A percentile compares a stretch with the other conserved stretches of the same genome.
Conservation (phyloP, 2,888 invertebrate species). For the Ormyrus rosae region DNA sequence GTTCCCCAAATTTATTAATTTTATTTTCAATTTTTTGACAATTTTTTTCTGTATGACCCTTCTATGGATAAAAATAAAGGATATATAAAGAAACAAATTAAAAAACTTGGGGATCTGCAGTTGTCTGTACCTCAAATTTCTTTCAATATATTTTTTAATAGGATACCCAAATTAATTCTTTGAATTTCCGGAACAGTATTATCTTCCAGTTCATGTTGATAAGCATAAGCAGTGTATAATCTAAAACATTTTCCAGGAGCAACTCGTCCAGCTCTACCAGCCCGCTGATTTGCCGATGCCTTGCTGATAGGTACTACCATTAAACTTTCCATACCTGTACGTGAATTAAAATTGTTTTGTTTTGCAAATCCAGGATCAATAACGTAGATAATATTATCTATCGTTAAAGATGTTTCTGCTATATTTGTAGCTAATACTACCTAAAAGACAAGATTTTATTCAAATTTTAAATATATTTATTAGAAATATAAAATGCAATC, state of each 20-base stretch:
- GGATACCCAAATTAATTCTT: constrained; percentile 89
- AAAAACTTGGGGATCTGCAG: no score
- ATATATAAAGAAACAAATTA: no score
- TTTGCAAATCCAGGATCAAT: constrained; percentile 99
- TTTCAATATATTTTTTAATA: no score
- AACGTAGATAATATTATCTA: constrained; percentile 98
- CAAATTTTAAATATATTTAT: neutral
- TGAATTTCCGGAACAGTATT: constrained; percentile 99
- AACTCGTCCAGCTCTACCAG: constrained; percentile 92
- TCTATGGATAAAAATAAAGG: no score
- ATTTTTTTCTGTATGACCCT: no score
- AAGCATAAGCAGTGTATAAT: constrained; percentile 98
- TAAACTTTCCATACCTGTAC: constrained; percentile 98
- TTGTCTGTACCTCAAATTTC: no score
- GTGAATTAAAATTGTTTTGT: constrained; percentile 98
- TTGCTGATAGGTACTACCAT: constrained; percentile 99
- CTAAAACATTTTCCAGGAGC: constrained; percentile 99
- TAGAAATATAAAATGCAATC: neutral
- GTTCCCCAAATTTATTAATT: no score
- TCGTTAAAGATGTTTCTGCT: constrained; percentile 98
- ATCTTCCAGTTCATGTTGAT: constrained; percentile 98
- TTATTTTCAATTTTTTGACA: no score
- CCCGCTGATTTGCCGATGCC: constrained; percentile 97
- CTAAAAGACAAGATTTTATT: constrained; percentile 64
- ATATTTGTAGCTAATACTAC: constrained; percentile 99